Evolutionary conservation across 1,140 invertebrate species (phyloP).

Genomic region (Drosophila bifasciata): DNA sequence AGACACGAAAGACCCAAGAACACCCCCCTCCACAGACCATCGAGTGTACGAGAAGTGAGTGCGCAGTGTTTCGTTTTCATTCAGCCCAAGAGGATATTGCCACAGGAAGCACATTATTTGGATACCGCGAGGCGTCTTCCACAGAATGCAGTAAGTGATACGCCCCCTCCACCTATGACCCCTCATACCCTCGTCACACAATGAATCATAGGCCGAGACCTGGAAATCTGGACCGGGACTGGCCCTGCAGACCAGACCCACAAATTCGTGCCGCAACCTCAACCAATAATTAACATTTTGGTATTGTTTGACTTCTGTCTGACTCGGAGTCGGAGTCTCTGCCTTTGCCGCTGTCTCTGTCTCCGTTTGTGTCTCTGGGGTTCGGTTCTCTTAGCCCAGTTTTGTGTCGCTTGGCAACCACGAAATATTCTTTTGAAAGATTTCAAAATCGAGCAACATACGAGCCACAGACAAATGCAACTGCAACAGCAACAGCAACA

Average conservation of each 20-base stretch:
- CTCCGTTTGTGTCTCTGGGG: constrained; percentile 15
- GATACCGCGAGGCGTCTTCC: constrained; percentile 24
- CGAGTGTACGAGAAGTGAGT: constrained; percentile 12
- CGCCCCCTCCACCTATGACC: no score
- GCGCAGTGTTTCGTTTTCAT: constrained; percentile 27
- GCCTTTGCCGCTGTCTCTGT: neutral
- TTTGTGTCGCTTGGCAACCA: constrained; percentile 69
- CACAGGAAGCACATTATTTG: constrained; percentile 31
- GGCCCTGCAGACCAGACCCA: constrained; percentile 25
- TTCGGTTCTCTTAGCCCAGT: constrained; percentile 47
- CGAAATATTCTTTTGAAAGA: constrained; percentile 75
- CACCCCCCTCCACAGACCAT: neutral
- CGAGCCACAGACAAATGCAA: constrained; percentile 4
- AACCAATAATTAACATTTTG: constrained; percentile 68
- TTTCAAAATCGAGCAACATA: constrained; percentile 62
- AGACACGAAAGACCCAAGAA: constrained; percentile 19
- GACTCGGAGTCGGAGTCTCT: neutral
- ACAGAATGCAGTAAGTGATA: constrained; percentile 67
- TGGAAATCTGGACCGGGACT: constrained; percentile 39
- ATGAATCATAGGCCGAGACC: constrained; percentile 53
- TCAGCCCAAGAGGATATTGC: constrained; percentile 19
- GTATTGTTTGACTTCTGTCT: constrained; percentile 45
- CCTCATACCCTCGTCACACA: neutral
- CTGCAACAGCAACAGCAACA: constrained; percentile 27
- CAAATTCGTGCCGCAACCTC: constrained; percentile 56